Evolutionary conservation across 2,797 vertebrate genomes (phyloP).

Genomic region (Brachyalestes nurse): DNA sequence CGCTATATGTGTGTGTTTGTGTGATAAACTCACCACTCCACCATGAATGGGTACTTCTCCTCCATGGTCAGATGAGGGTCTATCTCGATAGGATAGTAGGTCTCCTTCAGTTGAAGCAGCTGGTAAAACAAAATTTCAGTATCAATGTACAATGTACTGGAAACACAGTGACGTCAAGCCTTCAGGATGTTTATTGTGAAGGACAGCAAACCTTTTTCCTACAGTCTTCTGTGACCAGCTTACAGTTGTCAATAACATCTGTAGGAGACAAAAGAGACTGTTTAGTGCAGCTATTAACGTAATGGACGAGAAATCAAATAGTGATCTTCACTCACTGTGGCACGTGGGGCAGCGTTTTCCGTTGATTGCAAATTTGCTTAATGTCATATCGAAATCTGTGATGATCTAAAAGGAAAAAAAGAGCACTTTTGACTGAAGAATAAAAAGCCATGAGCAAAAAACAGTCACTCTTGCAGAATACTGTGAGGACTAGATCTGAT

Average conservation of each 20-base stretch:
- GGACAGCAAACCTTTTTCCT: slow-evolving; percentile 81
- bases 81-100: slow-evolving; percentile 95
- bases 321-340: slow-evolving; percentile 86
- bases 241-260: slow-evolving; percentile 96
- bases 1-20: no score
- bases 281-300: background rate
- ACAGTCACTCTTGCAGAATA: no score
- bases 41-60: slow-evolving; percentile 94
- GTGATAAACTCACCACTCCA: slow-evolving; percentile 88
- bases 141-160: background rate
- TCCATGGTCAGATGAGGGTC: slow-evolving; percentile 90
- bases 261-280: slow-evolving; percentile 37
- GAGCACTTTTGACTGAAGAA: background rate
- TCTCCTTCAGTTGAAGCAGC: slow-evolving; percentile 90
- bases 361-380: slow-evolving; percentile 92
- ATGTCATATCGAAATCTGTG: slow-evolving; percentile 98
- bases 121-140: slow-evolving; percentile 55
- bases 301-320: background rate
- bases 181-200: background rate
- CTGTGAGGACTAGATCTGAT: no score
- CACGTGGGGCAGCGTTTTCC: slow-evolving; percentile 92
- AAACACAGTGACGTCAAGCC: no score
- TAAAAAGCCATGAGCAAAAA: no score
- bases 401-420: slow-evolving; percentile 82
- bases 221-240: slow-evolving; percentile 91